These are phyloP conservation scores for Argentina silus DNA, from an alignment of 2,797 vertebrate species.

Conservation along the genomic window DNA sequence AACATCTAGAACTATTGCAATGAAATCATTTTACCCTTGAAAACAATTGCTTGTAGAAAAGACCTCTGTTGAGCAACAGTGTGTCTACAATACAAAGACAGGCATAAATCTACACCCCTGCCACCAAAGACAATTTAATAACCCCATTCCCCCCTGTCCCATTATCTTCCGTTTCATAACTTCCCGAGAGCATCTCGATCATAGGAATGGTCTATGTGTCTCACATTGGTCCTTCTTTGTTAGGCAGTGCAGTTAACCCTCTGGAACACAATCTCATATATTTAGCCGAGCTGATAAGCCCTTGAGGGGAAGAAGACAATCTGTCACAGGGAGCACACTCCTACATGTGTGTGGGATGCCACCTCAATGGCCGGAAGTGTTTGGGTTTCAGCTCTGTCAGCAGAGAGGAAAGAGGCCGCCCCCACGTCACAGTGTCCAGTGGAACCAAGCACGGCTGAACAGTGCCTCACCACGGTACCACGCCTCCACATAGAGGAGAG, in stretches of 20 bases:
- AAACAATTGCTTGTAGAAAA: neutral
- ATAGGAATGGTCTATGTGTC: conserved; percentile 43
- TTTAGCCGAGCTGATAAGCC: conserved; percentile 74
- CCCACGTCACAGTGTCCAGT: conserved; percentile 33
- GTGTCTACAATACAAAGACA: neutral
- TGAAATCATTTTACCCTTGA: neutral
- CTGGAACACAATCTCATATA: conserved; percentile 63
- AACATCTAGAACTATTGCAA: neutral
- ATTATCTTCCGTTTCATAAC: conserved; percentile 44
- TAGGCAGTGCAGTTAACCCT: conserved; percentile 55
- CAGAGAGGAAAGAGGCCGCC: conserved; percentile 69
- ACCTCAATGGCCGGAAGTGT: conserved; percentile 78
- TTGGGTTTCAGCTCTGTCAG: conserved; percentile 43
- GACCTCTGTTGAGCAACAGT: neutral
- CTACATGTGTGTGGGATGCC: conserved; percentile 63
- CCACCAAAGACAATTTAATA: conserved; percentile 23
- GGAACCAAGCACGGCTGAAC: conserved; percentile 33
- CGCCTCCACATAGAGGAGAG: neutral
- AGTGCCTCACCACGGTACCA: neutral
- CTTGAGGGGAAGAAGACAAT: conserved; percentile 69
- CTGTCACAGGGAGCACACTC: conserved; percentile 66
- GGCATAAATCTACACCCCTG: conserved; percentile 8
- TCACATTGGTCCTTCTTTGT: conserved; percentile 65
- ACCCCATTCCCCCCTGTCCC: conserved; percentile 29
- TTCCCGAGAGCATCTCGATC: conserved; percentile 53